These are phyloP conservation scores for Clavelina lepadiformis DNA, from an alignment of 23 tunicate genomes.

Conservation along the genomic window DNA sequence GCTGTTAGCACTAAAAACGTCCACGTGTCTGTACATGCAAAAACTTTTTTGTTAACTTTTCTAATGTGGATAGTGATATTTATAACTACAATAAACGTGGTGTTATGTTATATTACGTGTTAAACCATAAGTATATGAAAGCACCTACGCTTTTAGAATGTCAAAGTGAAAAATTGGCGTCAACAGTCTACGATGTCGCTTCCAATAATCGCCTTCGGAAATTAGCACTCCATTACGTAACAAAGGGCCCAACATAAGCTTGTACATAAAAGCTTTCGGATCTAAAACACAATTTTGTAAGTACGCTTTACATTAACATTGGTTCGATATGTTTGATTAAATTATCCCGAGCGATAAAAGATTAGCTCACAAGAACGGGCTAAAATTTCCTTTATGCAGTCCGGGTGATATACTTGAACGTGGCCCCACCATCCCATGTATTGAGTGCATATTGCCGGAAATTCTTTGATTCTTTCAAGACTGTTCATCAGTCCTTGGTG, in stretches of 20 bases:
- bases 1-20: neutral
- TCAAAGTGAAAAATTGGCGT: constrained; percentile 1
- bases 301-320: no score
- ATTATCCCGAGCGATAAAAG: no score
- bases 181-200: constrained; percentile 1
- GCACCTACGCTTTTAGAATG: neutral
- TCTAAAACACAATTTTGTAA: neutral
- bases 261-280: neutral
- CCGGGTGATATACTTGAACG: neutral
- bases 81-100: neutral
- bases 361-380: neutral
- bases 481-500: neutral
- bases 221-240: neutral
- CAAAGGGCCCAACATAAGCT: neutral
- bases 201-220: constrained; percentile 5
- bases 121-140: neutral
- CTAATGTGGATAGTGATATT: no score
- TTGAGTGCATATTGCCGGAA: neutral
- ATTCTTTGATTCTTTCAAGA: neutral
- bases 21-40: neutral
- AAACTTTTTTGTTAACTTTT: no score
- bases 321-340: no score
- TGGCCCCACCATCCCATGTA: neutral
- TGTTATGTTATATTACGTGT: neutral
- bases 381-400: neutral